Base-by-base conservation (phyloP, 2,797 vertebrate species). In the Steatocranus sp. region DNA sequence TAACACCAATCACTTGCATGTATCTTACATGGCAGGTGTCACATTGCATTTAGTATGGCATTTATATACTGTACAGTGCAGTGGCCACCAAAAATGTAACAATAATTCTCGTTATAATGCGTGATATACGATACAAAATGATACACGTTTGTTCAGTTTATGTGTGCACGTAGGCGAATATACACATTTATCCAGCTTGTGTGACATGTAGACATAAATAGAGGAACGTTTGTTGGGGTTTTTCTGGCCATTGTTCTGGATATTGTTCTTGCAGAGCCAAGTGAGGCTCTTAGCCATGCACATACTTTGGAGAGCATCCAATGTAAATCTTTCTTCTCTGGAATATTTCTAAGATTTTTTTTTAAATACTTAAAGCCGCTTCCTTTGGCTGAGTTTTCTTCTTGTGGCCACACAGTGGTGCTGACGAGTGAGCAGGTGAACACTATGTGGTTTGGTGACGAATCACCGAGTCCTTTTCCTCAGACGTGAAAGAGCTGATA, bases 71-170 rank as follows among this genome's bases (percentile, higher is more conserved):
- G 90, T 94, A 94, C 91, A 93, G 92, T 94, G 91, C 83, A 84
- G 91, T 88, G 86, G 79, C 85, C 90, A 92, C 83, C 54, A 53
- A 61, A 68, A 88, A 53, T 82, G 75, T 92, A 88, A 89, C 85
- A 89, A 86, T 88, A 88, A 86, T 85, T 92, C 85, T 91, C 89
- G 87, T 91, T 89, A 91, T 90, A 92, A 91, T 89, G 82, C 85
- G 87, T 88, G 90, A 83, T 92, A 94, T 93, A 94, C 89, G 91
- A 85, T 95, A 94, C 88, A 95, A 93, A 95, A 94, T 84, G 43
- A 86, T 92, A 94, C 84, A 91, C 75, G 80, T 90, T 78, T 82
- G 61, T 89, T 91, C 82, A 87, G 43, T 89, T 89, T 82, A 75
- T 89, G 91, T 93, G 88, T 88, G 90, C 83, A 85, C 76, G 58